Conservation (phyloP, 2,113 vertebrate genomes). For the Anoura caudifer region DNA sequence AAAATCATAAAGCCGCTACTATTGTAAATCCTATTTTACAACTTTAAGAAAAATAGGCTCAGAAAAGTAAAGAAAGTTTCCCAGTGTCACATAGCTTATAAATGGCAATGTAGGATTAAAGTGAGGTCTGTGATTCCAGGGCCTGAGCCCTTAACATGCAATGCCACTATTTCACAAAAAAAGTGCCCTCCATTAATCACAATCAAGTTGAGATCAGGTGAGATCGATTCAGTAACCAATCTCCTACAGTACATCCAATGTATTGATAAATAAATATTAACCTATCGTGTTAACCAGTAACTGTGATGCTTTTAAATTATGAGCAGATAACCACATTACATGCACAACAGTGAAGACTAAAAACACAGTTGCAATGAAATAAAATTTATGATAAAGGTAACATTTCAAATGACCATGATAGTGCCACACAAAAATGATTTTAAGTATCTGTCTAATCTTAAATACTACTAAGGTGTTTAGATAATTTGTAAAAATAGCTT, state of each 20-base stretch:
- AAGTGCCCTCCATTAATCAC: background rate
- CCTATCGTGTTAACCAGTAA: background rate
- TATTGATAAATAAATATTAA: background rate
- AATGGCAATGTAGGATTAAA: background rate
- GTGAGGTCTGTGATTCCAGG: background rate
- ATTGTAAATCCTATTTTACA: background rate
- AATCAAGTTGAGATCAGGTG: background rate
- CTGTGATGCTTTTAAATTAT: background rate
- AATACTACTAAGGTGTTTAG: background rate
- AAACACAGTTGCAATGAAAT: background rate
- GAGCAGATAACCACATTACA: background rate
- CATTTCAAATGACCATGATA: background rate
- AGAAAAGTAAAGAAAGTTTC: background rate
- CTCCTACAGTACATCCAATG: background rate
- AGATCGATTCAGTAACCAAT: background rate
- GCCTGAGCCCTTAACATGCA: background rate
- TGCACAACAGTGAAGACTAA: background rate
- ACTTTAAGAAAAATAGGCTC: background rate
- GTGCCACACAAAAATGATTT: background rate
- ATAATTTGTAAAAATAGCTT: background rate
- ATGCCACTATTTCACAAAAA: background rate
- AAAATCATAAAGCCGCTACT: background rate
- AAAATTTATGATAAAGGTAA: background rate
- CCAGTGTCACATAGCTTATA: background rate
- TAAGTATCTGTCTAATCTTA: background rate